Evolutionary conservation across 2,113 vertebrate species (phyloP).

Genomic region (Peucedramus taeniatus): DNA sequence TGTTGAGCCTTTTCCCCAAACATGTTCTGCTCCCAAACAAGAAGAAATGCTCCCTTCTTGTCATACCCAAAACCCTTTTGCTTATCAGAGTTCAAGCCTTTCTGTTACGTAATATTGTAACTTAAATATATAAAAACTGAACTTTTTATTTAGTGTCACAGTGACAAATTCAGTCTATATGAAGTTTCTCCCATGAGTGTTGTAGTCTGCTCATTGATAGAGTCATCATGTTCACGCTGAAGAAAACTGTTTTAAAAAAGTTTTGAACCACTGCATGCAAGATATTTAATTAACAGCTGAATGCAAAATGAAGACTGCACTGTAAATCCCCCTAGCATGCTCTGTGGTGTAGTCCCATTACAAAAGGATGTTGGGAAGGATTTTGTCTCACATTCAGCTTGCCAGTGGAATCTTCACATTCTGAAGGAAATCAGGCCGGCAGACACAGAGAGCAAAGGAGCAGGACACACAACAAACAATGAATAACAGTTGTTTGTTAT

Average conservation of each 20-base stretch:
- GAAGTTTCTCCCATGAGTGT: not conserved
- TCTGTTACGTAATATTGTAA: not conserved
- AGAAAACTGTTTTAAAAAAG: not conserved
- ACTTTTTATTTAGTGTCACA: not conserved
- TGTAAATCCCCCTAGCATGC: not conserved
- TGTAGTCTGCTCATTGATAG: rapidly evolving
- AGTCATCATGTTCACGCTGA: rapidly evolving
- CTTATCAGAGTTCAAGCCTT: not conserved
- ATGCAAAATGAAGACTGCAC: not conserved
- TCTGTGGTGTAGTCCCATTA: not conserved
- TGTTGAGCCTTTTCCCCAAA: not conserved
- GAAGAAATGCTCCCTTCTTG: not conserved
- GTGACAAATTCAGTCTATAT: not conserved
- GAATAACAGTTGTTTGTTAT: not conserved
- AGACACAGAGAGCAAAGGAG: not conserved
- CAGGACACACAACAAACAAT: not conserved
- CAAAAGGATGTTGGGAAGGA: not conserved
- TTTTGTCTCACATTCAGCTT: not conserved
- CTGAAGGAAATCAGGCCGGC: not conserved
- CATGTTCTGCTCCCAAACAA: no score
- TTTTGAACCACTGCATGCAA: not conserved
- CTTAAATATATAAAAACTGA: not conserved
- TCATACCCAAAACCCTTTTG: not conserved
- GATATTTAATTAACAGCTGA: not conserved
- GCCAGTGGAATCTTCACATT: not conserved